Evolutionary conservation across 2,113 vertebrate genomes (phyloP).

Genomic region (Empidonax alnorum): DNA sequence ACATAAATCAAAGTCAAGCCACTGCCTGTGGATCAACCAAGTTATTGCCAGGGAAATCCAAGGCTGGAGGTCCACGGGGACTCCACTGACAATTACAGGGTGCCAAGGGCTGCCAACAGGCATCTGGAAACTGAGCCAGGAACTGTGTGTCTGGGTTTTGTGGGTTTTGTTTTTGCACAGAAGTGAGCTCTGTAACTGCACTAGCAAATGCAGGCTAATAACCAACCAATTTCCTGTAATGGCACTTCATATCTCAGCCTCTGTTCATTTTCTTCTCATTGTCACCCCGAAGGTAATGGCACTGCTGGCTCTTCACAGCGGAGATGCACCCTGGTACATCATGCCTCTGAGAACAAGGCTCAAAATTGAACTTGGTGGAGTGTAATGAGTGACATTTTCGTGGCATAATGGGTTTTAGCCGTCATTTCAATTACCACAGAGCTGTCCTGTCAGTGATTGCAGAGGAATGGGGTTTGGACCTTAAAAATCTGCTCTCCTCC

Average conservation of each 20-base stretch:
- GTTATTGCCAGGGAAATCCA: constrained; percentile 11
- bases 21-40: background rate
- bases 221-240: constrained; percentile 22
- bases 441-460: background rate
- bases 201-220: constrained; percentile 9
- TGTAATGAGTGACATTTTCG: constrained; percentile 4
- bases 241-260: constrained; percentile 16
- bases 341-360: background rate
- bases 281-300: background rate
- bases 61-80: background rate
- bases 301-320: constrained; percentile 1
- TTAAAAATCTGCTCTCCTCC: background rate
- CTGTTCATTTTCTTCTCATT: constrained; percentile 18
- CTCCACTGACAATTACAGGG: background rate
- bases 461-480: background rate
- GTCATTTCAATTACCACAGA: background rate
- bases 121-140: background rate
- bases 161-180: background rate
- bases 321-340: background rate
- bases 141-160: background rate
- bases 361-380: background rate
- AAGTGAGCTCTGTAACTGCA: background rate
- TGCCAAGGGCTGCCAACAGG: background rate
- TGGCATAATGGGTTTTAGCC: background rate
- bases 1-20: constrained; percentile 22